Evolutionary conservation across 2,113 vertebrate genomes (phyloP), one percentile per base, ranked within the genome.

Genomic region (Megaptera novaeangliae): DNA sequence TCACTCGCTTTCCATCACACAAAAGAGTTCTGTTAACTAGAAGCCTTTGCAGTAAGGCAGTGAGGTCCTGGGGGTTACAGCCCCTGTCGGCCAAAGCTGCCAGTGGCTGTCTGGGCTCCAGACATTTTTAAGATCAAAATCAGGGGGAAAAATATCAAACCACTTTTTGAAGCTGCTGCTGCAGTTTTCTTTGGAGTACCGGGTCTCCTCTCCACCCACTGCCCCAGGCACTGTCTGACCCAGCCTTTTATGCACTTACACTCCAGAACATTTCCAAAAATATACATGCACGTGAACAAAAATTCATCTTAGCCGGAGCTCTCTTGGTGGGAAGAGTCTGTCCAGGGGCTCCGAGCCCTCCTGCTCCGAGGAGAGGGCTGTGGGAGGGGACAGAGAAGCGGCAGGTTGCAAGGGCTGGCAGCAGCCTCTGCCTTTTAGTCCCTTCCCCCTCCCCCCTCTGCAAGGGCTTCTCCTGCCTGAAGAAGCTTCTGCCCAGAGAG

Each of bases 111-210:
- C 98, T 96, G 98, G 97, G 98, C 98, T 97, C 75, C 97, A 98
- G 98, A 97, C 96, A 89, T 91, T 97, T 97, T 98, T 95, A 97
- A 98, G 98, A 98, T 98, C 98, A 98, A 98, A 98, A 98, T 97
- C 95, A 96, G 97, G 95, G 64, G 68, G 81, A 57, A 21, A 72
- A 77, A 97, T 96, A 98, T 49, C 98, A 97, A 98, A 98, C 97
- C 95, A 88, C 95, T 96, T 96, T 99, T 97, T 98, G 97, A 98
- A 98, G 98, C 97, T 97, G 97, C 96, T 93, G 95, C 97, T 97
- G 92, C 86, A 72, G 96, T 91, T 97, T 98, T 94, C 91, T 96
- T 97, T 98, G 98, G 98, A 97, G 88, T 96, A 96, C 96, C 18
- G 80, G 96, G 93, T 88, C 97, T 98, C 94, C 59, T 80, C 85